Conservation (phyloP, 2,888 invertebrate genomes). For the Adineta ricciae region DNA sequence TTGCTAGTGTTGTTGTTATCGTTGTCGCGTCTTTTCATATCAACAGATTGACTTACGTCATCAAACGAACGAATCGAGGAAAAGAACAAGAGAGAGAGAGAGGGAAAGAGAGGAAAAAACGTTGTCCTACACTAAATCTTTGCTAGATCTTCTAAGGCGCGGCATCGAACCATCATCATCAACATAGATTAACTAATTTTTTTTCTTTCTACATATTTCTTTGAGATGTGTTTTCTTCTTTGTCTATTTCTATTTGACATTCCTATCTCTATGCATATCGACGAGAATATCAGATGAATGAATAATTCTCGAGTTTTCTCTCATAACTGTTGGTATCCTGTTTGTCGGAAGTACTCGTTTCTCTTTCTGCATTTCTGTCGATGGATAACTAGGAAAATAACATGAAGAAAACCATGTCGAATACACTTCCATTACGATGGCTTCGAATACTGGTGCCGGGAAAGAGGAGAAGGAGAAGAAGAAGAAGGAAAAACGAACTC, state of each 20-base stretch:
- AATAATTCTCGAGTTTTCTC: not conserved
- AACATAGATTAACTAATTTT: not conserved
- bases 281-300: not conserved
- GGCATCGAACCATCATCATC: not conserved
- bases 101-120: not conserved
- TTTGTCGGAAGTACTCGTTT: not conserved
- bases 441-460: not conserved
- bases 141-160: not conserved
- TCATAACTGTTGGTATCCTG: not conserved
- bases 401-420: not conserved
- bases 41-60: conserved; percentile 7
- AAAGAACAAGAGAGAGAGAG: not conserved
- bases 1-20: not conserved
- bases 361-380: not conserved
- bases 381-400: not conserved
- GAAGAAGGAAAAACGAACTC: too few relatives aligned
- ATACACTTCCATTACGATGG: not conserved
- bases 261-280: not conserved
- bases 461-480: not conserved
- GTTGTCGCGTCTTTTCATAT: conserved; percentile 4
- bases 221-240: not conserved
- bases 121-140: not conserved
- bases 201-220: not conserved
- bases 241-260: not conserved
- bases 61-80: not conserved